These are phyloP conservation scores for Urocyon cinereoargenteus DNA, from an alignment of 2,797 vertebrate species.

Conservation along the genomic window DNA sequence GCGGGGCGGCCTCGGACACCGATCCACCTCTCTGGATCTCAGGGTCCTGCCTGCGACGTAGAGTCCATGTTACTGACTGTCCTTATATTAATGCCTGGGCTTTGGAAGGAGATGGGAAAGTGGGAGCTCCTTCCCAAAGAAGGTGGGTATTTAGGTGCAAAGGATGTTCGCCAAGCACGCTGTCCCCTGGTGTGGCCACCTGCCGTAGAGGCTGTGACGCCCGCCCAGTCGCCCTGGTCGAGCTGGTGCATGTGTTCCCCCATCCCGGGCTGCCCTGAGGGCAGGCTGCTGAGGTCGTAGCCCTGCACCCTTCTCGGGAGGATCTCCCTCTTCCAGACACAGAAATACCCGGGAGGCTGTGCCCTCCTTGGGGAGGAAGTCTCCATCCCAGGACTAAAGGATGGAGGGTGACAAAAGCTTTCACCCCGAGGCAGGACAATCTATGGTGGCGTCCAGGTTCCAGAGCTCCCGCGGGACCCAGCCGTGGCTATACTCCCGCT, in stretches of 20 bases:
- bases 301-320: background rate
- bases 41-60: background rate
- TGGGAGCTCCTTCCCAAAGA: background rate
- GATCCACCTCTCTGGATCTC: background rate
- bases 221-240: fast-evolving
- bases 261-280: background rate
- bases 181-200: background rate
- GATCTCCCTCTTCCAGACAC: background rate
- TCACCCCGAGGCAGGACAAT: background rate
- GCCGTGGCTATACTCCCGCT: background rate
- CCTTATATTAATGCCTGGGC: background rate
- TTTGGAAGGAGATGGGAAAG: background rate
- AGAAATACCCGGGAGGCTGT: background rate
- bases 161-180: background rate
- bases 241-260: too few relatives aligned
- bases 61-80: fast-evolving
- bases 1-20: background rate
- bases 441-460: background rate
- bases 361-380: background rate
- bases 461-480: fast-evolving
- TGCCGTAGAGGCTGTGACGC: fast-evolving
- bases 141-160: background rate
- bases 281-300: background rate
- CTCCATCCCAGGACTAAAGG: background rate
- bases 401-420: too few relatives aligned